Base-by-base conservation (phyloP, 2,797 vertebrate genomes). In the Typhlichthys subterraneus region DNA sequence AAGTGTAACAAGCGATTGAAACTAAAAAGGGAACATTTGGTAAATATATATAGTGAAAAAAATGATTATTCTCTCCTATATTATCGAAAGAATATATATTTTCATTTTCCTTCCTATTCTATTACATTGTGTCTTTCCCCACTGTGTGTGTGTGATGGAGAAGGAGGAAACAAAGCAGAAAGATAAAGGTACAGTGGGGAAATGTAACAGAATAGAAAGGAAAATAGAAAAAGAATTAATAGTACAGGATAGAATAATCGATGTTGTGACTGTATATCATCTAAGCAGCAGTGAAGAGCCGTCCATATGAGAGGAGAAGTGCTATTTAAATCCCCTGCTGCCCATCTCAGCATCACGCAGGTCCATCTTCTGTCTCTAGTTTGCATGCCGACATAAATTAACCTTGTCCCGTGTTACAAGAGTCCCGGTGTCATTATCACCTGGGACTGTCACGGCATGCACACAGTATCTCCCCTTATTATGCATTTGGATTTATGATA, bases 361-460 rank as follows among this genome's bases (percentile, higher is more conserved):
- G 51, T 50, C 56, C 48, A 10, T 31, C 23, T 7, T 11, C 59
- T 53, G 45, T 12, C 61, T 45, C 63, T 19, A 50, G 38, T 72
- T 87, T 86, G 73, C 87, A 89, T 82, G 80, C 70, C 67, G 67
- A 85, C 74, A 90, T 90, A 88, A 83, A 75, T 90, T 83, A 90
- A 75, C 71, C 68, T 72, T 67, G 71, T 84, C 82, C 71, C 68
- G 72, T 67, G 71, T 84, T 83, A 74, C 63, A 65, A 31, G 57
- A 31, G 47, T 55, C 51, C 15, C 12, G 46, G 57, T 47, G 52
- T 19, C 23, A 56, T 63, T 5, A 17, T 38, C 23, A 7, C 23
- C 23, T 38, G 19, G 48, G 45, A 78, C 55, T 49, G 70, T 46
- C 23, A 38, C 19, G 53, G 17, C 33, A 14, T 53, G 45, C 12